Evolutionary conservation across 2,797 vertebrate genomes (phyloP).

Genomic region (Chaetodon trifasciatus): DNA sequence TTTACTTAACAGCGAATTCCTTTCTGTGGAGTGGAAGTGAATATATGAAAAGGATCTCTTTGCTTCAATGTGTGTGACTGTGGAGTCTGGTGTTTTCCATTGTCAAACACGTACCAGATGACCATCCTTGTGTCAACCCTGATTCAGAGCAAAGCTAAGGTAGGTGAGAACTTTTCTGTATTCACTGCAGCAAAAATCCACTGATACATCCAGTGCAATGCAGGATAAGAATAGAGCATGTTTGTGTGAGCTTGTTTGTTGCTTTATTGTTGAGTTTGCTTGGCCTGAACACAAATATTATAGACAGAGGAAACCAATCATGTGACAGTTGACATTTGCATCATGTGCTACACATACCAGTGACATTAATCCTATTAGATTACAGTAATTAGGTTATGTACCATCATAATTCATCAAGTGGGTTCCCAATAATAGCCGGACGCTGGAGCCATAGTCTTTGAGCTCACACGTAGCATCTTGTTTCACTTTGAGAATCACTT

Average conservation of each 20-base stretch:
- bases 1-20: conserved; percentile 58
- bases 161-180: conserved; percentile 72
- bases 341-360: conserved; percentile 71
- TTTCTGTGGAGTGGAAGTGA: conserved; percentile 72
- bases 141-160: conserved; percentile 86
- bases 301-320: conserved; percentile 54
- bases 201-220: no score
- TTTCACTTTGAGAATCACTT: neutral
- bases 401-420: conserved; percentile 49
- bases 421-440: conserved; percentile 7
- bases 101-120: conserved; percentile 87
- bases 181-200: neutral
- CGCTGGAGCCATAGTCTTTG: conserved; percentile 2
- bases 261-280: conserved; percentile 31
- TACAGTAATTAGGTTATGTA: conserved; percentile 66
- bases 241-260: neutral
- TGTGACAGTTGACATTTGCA: conserved; percentile 72
- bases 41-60: conserved; percentile 72
- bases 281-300: conserved; percentile 43
- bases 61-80: conserved; percentile 87
- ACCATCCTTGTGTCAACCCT: conserved; percentile 83
- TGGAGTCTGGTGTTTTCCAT: conserved; percentile 83
- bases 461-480: neutral
- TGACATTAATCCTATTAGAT: conserved; percentile 70
- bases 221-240: neutral